Conservation (phyloP, 2,113 vertebrate species). For the Limanda limanda region DNA sequence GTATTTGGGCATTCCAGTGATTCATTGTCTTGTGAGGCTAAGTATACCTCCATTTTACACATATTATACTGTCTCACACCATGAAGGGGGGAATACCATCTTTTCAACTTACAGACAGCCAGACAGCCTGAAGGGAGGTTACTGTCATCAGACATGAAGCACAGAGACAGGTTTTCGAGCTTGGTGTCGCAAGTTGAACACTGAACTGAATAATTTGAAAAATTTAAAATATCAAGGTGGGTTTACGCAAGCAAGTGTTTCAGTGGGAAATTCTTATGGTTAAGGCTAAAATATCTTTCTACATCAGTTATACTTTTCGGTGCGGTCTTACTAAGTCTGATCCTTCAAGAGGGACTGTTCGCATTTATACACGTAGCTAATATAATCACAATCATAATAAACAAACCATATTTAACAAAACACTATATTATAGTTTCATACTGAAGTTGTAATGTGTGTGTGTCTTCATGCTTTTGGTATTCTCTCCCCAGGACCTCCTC, state of each 20-base stretch:
- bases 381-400: no score
- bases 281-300: background rate
- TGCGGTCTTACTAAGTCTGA: no score
- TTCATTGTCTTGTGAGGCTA: constrained; percentile 56
- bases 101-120: constrained; percentile 18
- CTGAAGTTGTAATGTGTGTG: constrained; percentile 18
- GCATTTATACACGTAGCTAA: no score
- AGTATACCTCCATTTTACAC: constrained; percentile 24
- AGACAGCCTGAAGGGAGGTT: background rate
- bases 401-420: constrained; percentile 4
- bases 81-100: constrained; percentile 53
- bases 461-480: constrained; percentile 60
- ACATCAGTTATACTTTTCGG: no score
- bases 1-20: constrained; percentile 65
- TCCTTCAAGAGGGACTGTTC: no score
- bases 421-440: constrained; percentile 2
- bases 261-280: background rate
- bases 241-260: background rate
- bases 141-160: background rate
- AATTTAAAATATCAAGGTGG: constrained; percentile 8
- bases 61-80: constrained; percentile 21
- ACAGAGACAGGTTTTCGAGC: background rate
- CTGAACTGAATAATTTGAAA: background rate
- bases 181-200: background rate
- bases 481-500: constrained; percentile 90